Evolutionary conservation across 2,113 vertebrate species (phyloP), one percentile per base, ranked within the genome.

Genomic region (Jaculus jaculus): DNA sequence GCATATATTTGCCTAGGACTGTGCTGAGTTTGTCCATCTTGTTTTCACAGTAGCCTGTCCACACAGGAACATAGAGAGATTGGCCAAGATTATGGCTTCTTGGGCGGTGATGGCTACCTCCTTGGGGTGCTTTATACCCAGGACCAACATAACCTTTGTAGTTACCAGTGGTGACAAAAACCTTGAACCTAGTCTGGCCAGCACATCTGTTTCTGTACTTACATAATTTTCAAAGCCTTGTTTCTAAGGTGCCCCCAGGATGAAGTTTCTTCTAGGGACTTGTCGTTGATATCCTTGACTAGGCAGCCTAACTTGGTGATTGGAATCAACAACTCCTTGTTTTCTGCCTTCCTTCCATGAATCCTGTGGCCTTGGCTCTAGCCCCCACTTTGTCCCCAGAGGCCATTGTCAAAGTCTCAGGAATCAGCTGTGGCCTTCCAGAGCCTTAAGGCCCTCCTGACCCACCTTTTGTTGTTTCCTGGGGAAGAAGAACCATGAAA

Each of bases 291-390:
- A 93, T 99, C 99, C 96, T 99, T 99, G 1, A 99, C 99, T 91
- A 99, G 97, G 92, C 99, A 99, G 24, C 99, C 99, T 90, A 99
- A 98, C 93, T 99, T 99, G 95, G 99, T 99, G 89, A 99, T 99
- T 3, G 99, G 99, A 61, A 99, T 98, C 99, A 99, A 99, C 99
- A 99, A 99, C 99, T 99, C 99, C 96, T 99, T 99, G 95, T 99
- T 99, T 87, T 99, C 99, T 0, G 99, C 98, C 93, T 99, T 99
- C 63, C 99, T 99, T 2, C 99, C 99, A 0, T 99, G 98, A 63
- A 99, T 99, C 0, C 99, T 99, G 2, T 99, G 98, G 32, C 99
- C 99, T 83, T 99, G 98, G 0, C 99, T 99, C 0, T 99, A 98
- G 42, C 99, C 99, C 51, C 99, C 98, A 0, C 99, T 99, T 0